A percentile compares a stretch with the other conserved stretches of the same genome.
phyloP scores from a whole-genome alignment of 1,140 invertebrate species.

The Venturia canescens region DNA sequence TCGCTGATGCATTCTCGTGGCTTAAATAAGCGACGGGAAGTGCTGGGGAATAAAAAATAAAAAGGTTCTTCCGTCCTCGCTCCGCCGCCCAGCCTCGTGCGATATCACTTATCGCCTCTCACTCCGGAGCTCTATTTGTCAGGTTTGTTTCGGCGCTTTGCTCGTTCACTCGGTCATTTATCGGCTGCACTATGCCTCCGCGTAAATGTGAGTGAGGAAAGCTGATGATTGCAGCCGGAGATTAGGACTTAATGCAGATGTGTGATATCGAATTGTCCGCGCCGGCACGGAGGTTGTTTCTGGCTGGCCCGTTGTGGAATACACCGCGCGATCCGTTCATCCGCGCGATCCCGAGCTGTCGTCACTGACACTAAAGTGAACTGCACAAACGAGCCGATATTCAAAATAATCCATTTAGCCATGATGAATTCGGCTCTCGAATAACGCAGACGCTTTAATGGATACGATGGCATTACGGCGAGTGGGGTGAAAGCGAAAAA shows the following conservation, averaged over 20 bases:
- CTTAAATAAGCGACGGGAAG: no score
- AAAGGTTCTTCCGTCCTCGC: not conserved
- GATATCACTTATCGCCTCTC: not conserved
- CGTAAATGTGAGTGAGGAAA: slow-evolving; percentile 28
- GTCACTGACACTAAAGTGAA: not conserved
- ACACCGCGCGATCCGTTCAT: slow-evolving; percentile 56
- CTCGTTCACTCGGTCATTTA: not conserved
- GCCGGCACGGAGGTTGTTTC: slow-evolving; percentile 3
- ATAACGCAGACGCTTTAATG: not conserved
- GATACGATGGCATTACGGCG: not conserved
- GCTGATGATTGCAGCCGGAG: slow-evolving; percentile 66
- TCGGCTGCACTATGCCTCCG: not conserved
- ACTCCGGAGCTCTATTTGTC: not conserved
- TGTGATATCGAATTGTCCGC: slow-evolving; percentile 47
- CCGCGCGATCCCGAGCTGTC: slow-evolving; percentile 43
- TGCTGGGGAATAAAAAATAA: no score
- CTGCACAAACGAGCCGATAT: not conserved
- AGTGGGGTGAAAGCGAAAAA: no score
- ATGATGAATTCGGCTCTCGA: not conserved
- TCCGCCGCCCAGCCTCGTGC: no score
- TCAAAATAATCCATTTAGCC: not conserved
- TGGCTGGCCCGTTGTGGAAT: slow-evolving; percentile 56
- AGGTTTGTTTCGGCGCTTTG: not conserved
- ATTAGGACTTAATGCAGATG: slow-evolving; percentile 69
- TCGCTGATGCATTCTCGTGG: no score